These are phyloP conservation scores for Loris lydekkerianus DNA, from an alignment of 2,797 vertebrate genomes.

Conservation along the genomic window DNA sequence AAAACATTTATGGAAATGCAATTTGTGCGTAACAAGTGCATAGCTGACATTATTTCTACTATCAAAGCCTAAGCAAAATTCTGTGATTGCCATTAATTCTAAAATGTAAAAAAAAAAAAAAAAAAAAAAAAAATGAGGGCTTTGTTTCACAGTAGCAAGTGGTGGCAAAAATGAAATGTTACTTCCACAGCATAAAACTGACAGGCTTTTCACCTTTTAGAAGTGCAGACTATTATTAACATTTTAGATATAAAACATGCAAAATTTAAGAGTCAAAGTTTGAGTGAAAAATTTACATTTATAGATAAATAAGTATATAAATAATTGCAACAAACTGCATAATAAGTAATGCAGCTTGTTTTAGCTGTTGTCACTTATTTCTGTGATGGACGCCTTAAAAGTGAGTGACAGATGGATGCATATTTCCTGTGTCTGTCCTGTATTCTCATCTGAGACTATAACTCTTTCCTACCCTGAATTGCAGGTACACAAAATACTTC, in stretches of 20 bases:
- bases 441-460: not conserved
- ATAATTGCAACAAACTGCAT: not conserved
- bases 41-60: conserved; percentile 61
- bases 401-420: not conserved
- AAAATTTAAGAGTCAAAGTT: conserved; percentile 53
- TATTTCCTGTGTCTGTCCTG: not conserved
- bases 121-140: not conserved
- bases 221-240: conserved; percentile 73
- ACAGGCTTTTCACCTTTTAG: conserved; percentile 61
- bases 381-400: not conserved
- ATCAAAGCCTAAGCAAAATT: conserved; percentile 58
- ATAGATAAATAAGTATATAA: not conserved
- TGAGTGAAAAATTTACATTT: conserved; percentile 49
- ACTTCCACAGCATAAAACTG: conserved; percentile 71
- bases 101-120: conserved; percentile 67
- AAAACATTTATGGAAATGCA: conserved; percentile 53
- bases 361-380: not conserved
- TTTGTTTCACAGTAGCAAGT: conserved; percentile 76
- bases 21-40: conserved; percentile 59
- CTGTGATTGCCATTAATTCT: conserved; percentile 58
- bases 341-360: not conserved
- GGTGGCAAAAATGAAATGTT: conserved; percentile 76
- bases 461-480: not conserved
- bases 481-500: not conserved
- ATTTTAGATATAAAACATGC: conserved; percentile 53